Conservation (phyloP, 2,888 invertebrate species). For the Heliconius ethilla region DNA sequence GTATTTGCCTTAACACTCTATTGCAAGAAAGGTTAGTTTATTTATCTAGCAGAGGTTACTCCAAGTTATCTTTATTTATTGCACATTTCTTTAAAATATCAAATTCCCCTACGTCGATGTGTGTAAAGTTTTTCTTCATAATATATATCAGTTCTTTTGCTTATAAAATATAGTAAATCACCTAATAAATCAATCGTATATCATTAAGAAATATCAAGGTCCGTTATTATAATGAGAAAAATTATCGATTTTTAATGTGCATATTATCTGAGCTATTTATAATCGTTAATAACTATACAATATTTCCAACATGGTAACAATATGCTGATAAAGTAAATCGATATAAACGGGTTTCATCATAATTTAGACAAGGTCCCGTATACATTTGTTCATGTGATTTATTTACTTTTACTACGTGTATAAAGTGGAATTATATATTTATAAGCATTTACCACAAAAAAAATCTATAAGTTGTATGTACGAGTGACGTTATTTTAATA, state of each 20-base stretch:
- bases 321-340: slow-evolving; percentile 18
- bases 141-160: no score
- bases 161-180: slow-evolving; percentile 5
- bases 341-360: slow-evolving; percentile 16
- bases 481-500: neutral
- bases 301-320: neutral
- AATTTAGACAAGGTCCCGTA: slow-evolving; percentile 7
- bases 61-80: slow-evolving; percentile 16
- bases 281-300: slow-evolving; percentile 9
- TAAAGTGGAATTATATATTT: neutral
- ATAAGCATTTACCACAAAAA: no score
- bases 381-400: neutral
- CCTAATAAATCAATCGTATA: neutral
- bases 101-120: neutral
- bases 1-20: slow-evolving; percentile 11
- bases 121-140: neutral
- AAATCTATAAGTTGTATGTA: no score
- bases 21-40: slow-evolving; percentile 20
- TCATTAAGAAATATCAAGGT: slow-evolving; percentile 19
- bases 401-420: neutral
- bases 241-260: slow-evolving; percentile 17
- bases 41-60: slow-evolving; percentile 15
- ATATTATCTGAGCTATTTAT: slow-evolving; percentile 20
- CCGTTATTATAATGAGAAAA: slow-evolving; percentile 14
- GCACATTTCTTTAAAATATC: neutral